These are phyloP conservation scores for Volucella bombylans DNA, from an alignment of 2,888 invertebrate species.

Conservation along the genomic window DNA sequence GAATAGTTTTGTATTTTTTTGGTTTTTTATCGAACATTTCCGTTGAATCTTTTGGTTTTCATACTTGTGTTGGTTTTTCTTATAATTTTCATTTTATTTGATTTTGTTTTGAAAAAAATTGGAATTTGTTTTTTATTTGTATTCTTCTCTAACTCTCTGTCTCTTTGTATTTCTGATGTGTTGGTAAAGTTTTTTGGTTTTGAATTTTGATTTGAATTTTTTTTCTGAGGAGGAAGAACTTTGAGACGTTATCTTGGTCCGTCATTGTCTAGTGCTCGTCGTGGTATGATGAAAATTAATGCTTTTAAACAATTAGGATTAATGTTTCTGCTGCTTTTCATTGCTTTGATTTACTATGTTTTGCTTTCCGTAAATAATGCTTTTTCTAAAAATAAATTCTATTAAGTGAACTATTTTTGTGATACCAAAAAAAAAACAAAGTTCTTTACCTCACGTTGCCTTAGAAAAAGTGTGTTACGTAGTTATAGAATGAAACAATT, in stretches of 20 bases:
- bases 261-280: slow-evolving; percentile 43
- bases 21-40: slow-evolving; percentile 31
- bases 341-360: not conserved
- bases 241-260: slow-evolving; percentile 75
- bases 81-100: slow-evolving; percentile 4
- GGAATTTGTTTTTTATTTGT: slow-evolving; percentile 18
- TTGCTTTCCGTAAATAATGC: slow-evolving; percentile 24
- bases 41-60: slow-evolving; percentile 28
- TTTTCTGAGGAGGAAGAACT: slow-evolving; percentile 68
- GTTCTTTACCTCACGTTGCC: slow-evolving; percentile 66
- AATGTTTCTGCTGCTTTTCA: slow-evolving; percentile 20
- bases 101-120: not conserved
- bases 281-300: slow-evolving; percentile 58
- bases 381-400: slow-evolving; percentile 39
- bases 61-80: slow-evolving; percentile 31
- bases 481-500: slow-evolving; percentile 6
- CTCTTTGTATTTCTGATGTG: slow-evolving; percentile 59
- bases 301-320: slow-evolving; percentile 62
- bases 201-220: slow-evolving; percentile 36
- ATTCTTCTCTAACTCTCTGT: slow-evolving; percentile 44
- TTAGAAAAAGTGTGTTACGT: slow-evolving; percentile 9
- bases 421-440: slow-evolving; percentile 38
- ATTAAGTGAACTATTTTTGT: slow-evolving; percentile 18
- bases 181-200: slow-evolving; percentile 75
- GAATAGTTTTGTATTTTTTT: slow-evolving; percentile 52